Evolutionary conservation across 2,888 invertebrate species (phyloP).

Genomic region (Pediacus dermestoides): DNA sequence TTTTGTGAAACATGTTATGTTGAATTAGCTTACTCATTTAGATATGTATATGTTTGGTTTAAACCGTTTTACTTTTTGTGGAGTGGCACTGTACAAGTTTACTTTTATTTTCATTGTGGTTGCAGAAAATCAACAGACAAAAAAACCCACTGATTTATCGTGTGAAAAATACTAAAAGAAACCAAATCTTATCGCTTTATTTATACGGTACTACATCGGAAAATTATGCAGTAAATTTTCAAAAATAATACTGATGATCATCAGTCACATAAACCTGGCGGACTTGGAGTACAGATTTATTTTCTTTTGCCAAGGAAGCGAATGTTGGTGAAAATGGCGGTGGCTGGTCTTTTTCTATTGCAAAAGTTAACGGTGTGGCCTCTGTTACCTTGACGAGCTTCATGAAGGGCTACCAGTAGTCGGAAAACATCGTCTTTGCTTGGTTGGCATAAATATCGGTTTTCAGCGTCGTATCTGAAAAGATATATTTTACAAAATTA

Average conservation of each 20-base stretch:
- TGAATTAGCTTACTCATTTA: neutral
- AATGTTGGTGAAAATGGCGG: conserved; percentile 60
- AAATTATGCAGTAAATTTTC: neutral
- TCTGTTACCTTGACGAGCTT: conserved; percentile 56
- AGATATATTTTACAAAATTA: conserved; percentile 17
- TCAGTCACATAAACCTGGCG: conserved; percentile 3
- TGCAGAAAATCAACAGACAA: no score
- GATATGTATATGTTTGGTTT: neutral
- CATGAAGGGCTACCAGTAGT: conserved; percentile 59
- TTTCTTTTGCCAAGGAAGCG: conserved; percentile 56
- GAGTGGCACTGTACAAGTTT: no score
- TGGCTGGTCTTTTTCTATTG: conserved; percentile 59
- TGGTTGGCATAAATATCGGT: conserved; percentile 60
- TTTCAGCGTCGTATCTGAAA: conserved; percentile 56
- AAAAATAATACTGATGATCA: neutral
- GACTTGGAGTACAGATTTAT: conserved; percentile 33
- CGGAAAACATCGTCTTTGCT: conserved; percentile 60
- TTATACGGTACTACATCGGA: no score
- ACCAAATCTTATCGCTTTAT: neutral
- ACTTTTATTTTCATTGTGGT: no score
- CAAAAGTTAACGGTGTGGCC: conserved; percentile 59
- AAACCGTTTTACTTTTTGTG: no score
- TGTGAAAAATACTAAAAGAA: no score
- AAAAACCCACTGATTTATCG: no score
- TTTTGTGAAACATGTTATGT: neutral